These are phyloP conservation scores for Ormyrus pomaceus DNA, from an alignment of 2,888 invertebrate genomes.

Conservation along the genomic window DNA sequence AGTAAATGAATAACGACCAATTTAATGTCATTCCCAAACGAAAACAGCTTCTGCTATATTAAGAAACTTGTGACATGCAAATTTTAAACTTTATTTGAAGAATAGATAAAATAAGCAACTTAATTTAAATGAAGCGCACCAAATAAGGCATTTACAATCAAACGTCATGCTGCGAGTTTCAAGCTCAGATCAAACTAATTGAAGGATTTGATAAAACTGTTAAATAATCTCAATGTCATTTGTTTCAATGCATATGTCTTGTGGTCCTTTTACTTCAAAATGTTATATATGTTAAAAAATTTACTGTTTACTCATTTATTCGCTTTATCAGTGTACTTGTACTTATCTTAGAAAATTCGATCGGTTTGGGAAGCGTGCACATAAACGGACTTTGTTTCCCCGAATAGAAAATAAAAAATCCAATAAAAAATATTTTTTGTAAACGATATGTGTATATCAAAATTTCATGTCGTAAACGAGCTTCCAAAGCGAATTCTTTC, in stretches of 20 bases:
- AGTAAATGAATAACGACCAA: conserved; percentile 27
- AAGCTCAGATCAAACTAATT: conserved; percentile 32
- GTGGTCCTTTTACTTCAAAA: conserved; percentile 30
- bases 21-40: conserved; percentile 14
- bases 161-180: conserved; percentile 29
- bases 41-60: conserved; percentile 23
- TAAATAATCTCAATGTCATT: conserved; percentile 31
- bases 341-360: conserved; percentile 44
- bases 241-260: conserved; percentile 25
- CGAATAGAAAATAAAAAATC: conserved; percentile 14
- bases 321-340: conserved; percentile 39
- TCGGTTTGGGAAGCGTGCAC: conserved; percentile 33
- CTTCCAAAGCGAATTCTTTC: conserved; percentile 21
- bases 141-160: conserved; percentile 4
- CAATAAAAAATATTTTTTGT: conserved; percentile 49
- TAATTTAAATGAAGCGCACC: conserved; percentile 38
- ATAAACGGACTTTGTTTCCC: conserved; percentile 33
- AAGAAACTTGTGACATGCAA: conserved; percentile 36
- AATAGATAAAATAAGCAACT: not conserved
- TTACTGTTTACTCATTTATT: conserved; percentile 26
- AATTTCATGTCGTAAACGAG: conserved; percentile 24
- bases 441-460: conserved; percentile 19
- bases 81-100: conserved; percentile 14
- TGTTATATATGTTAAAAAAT: conserved; percentile 31
- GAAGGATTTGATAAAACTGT: conserved; percentile 41